Conservation (phyloP, 2,113 vertebrate genomes). For the Atlantisia rogersi region DNA sequence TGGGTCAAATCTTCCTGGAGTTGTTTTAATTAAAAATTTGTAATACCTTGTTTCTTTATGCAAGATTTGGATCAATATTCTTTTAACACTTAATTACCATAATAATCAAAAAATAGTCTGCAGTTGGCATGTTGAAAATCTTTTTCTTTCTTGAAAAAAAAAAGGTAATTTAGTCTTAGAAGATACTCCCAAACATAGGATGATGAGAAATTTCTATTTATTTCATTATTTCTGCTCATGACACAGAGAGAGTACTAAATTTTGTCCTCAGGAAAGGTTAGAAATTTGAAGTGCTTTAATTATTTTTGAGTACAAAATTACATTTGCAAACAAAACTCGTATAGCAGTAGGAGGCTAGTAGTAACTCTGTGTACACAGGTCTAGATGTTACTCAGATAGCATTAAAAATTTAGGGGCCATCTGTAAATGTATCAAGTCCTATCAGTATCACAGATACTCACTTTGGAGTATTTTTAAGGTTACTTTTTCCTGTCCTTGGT, state of each 20-base stretch:
- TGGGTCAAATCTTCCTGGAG: not conserved
- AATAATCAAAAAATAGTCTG: not conserved
- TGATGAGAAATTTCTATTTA: not conserved
- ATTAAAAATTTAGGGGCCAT: not conserved
- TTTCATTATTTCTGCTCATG: not conserved
- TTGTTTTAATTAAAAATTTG: constrained; percentile 3
- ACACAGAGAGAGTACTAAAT: not conserved
- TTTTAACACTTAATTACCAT: constrained; percentile 11
- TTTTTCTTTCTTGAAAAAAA: not conserved
- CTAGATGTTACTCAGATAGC: not conserved
- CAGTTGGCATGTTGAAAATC: not conserved
- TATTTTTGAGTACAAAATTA: not conserved
- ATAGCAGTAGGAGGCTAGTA: not conserved
- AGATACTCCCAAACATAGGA: not conserved
- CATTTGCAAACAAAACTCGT: not conserved
- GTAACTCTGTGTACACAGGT: not conserved
- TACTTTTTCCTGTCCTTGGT: not conserved
- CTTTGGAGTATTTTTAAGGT: not conserved
- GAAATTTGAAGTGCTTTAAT: not conserved
- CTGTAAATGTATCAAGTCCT: not conserved
- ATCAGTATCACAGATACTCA: not conserved
- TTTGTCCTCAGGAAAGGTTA: not conserved
- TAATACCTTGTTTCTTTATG: not conserved
- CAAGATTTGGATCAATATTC: not conserved
- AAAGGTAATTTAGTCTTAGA: not conserved